These are phyloP conservation scores for Fragum whitleyi DNA, from an alignment of 2,888 invertebrate genomes.

Conservation along the genomic window DNA sequence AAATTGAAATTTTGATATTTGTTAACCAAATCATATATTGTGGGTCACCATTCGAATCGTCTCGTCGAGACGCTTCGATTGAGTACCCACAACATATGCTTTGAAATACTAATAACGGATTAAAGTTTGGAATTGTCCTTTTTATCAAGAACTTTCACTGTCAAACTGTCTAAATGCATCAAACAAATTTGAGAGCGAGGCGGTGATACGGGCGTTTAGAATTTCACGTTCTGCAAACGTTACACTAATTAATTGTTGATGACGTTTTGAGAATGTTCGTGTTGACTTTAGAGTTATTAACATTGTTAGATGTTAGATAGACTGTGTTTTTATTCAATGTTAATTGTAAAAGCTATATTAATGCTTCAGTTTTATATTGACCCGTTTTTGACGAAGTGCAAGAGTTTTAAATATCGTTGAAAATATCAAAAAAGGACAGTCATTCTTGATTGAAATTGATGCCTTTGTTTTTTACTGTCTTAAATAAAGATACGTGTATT, in stretches of 20 bases:
- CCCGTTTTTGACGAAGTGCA: not conserved
- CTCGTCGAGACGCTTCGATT: not conserved
- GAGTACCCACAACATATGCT: not conserved
- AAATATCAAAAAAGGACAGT: no score
- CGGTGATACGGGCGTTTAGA: constrained; percentile 35
- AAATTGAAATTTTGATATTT: not conserved
- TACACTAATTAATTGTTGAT: constrained; percentile 33
- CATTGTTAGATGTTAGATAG: constrained; percentile 24
- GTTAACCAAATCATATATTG: not conserved
- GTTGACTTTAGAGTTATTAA: constrained; percentile 27
- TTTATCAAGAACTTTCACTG: no score
- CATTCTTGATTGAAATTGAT: no score
- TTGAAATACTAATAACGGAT: not conserved
- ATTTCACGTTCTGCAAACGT: constrained; percentile 55
- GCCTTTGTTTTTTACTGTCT: no score
- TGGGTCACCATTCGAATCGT: not conserved
- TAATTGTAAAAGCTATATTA: constrained; percentile 21
- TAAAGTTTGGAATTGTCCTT: not conserved
- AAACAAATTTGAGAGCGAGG: not conserved
- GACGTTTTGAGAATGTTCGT: constrained; percentile 33
- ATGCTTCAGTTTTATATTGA: constrained; percentile 21
- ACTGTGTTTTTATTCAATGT: constrained; percentile 11
- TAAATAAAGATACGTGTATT: no score
- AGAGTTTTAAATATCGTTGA: not conserved
- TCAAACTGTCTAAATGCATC: constrained; percentile 6